Base-by-base conservation (phyloP, 2,113 vertebrate genomes). In the Triplophysa dalaica region DNA sequence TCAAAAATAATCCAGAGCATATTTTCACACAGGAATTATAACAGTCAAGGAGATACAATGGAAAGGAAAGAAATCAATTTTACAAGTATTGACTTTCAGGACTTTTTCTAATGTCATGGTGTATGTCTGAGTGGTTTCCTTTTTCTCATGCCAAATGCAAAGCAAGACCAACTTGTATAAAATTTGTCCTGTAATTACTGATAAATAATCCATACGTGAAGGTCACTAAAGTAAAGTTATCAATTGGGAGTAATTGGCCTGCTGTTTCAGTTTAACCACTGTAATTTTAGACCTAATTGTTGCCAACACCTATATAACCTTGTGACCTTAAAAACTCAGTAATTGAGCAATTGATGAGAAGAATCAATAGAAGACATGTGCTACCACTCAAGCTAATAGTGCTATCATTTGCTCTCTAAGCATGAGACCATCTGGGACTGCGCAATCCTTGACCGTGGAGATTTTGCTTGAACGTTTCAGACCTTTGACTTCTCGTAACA, bases 341-440 rank as follows among this genome's bases (percentile, higher is more conserved):
- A 85, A 86, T 84, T 86, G 81, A 82, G 63, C 81, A 78, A 75
- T 78, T 84, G 81, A 78, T 56, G 68, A 70, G 76, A 83, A 56
- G 29, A 83, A 85, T 85, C 87, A 78, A 85, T 88, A 69, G 48
- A n/a, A 67, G 65, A 78, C 87, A 88, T 85, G 77, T 88, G 87
- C 70, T 85, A 80, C 76, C 75, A 82, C 85, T 86, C 77, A 81
- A 68, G 65, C 61, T 83, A 82, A 77, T 84, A 77, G 79, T 73
- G 54, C 73, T 75, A 83, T 82, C 72, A 80, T 80, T 77, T 66
- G 61, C 60, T 12, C 77, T 74, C 41, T 43, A 77, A 63, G 66
- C 61, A 43, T 41, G 80, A 54, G n/a, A 77, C 81, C 85, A 87
- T 87, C 83, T 87, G 85, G 79, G 63, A 68, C 58, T 10, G 4